A percentile compares a stretch with the other conserved stretches of the same genome.
Conservation (phyloP, 2,113 vertebrate species). For the Hemibagrus wyckioides region DNA sequence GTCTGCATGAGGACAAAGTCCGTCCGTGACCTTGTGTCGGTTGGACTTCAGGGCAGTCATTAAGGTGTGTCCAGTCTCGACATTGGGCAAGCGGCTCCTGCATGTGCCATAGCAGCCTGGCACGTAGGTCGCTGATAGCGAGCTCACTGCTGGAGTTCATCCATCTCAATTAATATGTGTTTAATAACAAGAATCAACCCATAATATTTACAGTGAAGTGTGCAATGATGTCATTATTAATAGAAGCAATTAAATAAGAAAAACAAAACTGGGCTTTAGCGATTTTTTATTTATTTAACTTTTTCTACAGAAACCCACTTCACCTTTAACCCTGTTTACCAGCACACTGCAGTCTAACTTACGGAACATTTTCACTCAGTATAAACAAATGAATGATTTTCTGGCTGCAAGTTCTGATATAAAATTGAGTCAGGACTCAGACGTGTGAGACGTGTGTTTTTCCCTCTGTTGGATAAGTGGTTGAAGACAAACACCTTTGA, state of each 20-base stretch:
- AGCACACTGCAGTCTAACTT: too few relatives aligned
- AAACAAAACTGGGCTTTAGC: background rate
- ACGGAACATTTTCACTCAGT: too few relatives aligned
- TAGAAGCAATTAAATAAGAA: background rate
- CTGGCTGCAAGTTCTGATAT: too few relatives aligned
- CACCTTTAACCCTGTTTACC: too few relatives aligned
- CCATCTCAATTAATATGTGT: background rate
- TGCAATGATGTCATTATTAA: background rate
- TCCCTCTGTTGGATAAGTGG: too few relatives aligned
- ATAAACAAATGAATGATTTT: too few relatives aligned
- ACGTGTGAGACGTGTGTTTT: too few relatives aligned
- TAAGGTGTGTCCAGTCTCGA: constrained; percentile 10
- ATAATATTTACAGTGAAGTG: background rate
- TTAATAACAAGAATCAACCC: too few relatives aligned
- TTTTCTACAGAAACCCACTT: background rate
- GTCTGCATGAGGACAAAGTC: constrained; percentile 38
- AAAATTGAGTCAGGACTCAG: too few relatives aligned
- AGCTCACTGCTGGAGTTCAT: constrained; percentile 5
- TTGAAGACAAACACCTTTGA: too few relatives aligned
- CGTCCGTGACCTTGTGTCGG: background rate
- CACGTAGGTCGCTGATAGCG: background rate
- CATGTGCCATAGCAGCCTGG: background rate
- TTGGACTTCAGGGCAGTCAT: constrained; percentile 15
- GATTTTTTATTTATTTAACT: background rate
- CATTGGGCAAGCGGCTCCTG: background rate